These are phyloP conservation scores for Carterocephalus palaemon DNA, from an alignment of 2,888 invertebrate species.

Conservation along the genomic window DNA sequence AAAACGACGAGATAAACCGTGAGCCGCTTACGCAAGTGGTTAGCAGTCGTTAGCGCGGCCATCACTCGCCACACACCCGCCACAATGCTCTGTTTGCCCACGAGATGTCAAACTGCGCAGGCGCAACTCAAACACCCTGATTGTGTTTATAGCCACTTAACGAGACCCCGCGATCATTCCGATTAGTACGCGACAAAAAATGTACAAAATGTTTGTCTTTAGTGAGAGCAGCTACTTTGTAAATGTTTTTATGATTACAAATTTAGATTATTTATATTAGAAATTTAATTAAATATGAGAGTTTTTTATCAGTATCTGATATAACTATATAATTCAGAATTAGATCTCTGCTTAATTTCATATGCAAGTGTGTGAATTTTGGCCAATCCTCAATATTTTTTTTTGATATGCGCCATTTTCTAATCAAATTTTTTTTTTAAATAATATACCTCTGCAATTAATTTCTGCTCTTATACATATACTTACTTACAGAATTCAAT, in stretches of 20 bases:
- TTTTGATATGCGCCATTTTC: too few relatives aligned
- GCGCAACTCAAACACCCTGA: conserved; percentile 67
- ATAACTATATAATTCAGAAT: too few relatives aligned
- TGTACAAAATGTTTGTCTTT: conserved; percentile 60
- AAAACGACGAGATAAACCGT: conserved; percentile 16
- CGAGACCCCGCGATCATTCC: conserved; percentile 69
- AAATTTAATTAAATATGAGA: too few relatives aligned
- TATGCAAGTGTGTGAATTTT: too few relatives aligned
- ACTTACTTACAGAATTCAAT: too few relatives aligned
- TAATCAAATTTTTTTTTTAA: too few relatives aligned
- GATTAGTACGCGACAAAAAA: conserved; percentile 71
- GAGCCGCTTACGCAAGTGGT: conserved; percentile 58
- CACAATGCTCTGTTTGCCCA: conserved; percentile 61
- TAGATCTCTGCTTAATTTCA: too few relatives aligned
- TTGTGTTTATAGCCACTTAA: conserved; percentile 79
- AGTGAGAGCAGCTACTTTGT: conserved; percentile 71
- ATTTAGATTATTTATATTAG: too few relatives aligned
- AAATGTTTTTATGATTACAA: conserved; percentile 42
- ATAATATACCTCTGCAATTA: too few relatives aligned
- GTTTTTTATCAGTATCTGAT: too few relatives aligned
- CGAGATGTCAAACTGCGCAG: conserved; percentile 62
- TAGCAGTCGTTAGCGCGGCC: conserved; percentile 63
- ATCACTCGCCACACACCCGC: conserved; percentile 52
- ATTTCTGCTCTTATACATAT: too few relatives aligned
- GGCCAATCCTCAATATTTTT: too few relatives aligned